Evolutionary conservation across 2,797 vertebrate species (phyloP).

Genomic region (Acipenser oxyrinchus): DNA sequence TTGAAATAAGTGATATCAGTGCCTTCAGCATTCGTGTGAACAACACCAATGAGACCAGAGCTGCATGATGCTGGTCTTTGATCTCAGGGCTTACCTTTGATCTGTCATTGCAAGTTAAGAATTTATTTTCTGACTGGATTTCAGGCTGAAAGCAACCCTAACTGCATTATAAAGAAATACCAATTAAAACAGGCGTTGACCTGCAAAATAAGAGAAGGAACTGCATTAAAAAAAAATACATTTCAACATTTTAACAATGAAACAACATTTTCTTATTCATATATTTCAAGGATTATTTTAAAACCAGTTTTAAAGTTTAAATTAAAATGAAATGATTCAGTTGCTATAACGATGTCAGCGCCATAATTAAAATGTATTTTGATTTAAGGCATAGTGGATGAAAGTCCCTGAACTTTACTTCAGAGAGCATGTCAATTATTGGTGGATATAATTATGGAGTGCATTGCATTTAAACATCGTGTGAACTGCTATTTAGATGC

Average conservation of each 20-base stretch:
- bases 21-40: constrained; percentile 74
- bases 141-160: constrained; percentile 52
- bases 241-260: constrained; percentile 36
- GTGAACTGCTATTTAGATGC: no score
- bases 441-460: no score
- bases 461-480: no score
- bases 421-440: no score
- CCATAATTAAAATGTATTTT: no score
- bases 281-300: no score
- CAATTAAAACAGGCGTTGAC: constrained; percentile 43
- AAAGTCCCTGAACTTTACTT: no score
- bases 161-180: constrained; percentile 50
- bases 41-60: constrained; percentile 68
- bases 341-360: no score
- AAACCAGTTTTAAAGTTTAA: no score
- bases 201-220: constrained; percentile 43
- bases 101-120: constrained; percentile 58
- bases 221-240: constrained; percentile 54
- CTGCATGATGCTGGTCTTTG: constrained; percentile 54
- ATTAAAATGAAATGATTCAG: no score
- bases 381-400: no score
- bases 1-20: constrained; percentile 63
- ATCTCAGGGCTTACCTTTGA: constrained; percentile 63
- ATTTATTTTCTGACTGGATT: constrained; percentile 58
- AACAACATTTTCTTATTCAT: no score